Percentiles rank a stretch among this genome's conserved stretches.
Evolutionary conservation across 1,140 invertebrate species (phyloP).

Genomic region (Adelges cooleyi): DNA sequence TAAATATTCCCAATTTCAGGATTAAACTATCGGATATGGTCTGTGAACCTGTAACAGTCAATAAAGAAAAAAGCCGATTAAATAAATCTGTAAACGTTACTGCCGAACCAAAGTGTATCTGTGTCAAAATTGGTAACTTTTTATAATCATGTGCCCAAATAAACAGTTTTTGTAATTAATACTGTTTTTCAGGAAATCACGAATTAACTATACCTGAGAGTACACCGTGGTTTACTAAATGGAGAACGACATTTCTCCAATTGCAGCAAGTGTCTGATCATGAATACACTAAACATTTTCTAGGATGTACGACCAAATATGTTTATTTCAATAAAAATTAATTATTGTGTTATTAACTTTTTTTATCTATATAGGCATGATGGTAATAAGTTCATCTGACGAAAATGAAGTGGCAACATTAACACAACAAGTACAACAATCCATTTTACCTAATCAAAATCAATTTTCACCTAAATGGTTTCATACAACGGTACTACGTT

Average conservation of each 20-base stretch:
- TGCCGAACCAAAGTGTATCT: background rate
- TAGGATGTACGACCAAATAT: slow-evolving; percentile 56
- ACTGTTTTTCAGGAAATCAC: background rate
- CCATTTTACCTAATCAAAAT: slow-evolving; percentile 57
- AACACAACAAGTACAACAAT: slow-evolving; percentile 65
- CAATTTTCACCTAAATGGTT: slow-evolving; percentile 81
- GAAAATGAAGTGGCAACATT: slow-evolving; percentile 67
- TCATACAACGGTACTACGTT: slow-evolving; percentile 64
- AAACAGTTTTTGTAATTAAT: background rate
- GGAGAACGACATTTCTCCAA: slow-evolving; percentile 81
- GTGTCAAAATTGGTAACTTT: background rate
- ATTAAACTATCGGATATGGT: background rate
- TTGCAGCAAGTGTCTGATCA: slow-evolving; percentile 85
- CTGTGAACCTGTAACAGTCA: background rate
- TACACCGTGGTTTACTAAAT: slow-evolving; percentile 93
- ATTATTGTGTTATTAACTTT: slow-evolving; percentile 21
- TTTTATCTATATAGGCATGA: slow-evolving; percentile 40
- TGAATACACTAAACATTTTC: slow-evolving; percentile 86
- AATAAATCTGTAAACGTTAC: background rate
- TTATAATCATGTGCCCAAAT: background rate
- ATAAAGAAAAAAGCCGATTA: slow-evolving; percentile 4
- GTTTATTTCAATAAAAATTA: too few species aligned
- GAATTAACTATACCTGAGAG: slow-evolving; percentile 43
- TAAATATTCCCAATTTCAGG: background rate
- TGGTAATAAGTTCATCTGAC: slow-evolving; percentile 73